Conservation (phyloP, 2,113 vertebrate species). For the Glareola pratincola region DNA sequence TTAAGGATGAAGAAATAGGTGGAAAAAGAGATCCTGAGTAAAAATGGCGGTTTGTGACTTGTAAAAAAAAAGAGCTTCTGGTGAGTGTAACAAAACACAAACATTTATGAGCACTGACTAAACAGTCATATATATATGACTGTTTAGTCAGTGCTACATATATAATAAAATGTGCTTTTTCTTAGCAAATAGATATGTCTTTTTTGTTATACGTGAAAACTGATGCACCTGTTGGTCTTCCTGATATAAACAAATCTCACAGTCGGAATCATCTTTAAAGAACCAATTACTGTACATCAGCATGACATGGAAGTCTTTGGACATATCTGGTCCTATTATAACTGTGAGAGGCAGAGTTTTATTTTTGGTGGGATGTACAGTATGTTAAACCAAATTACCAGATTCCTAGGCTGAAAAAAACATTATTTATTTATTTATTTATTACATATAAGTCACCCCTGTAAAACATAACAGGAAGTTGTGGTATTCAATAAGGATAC, state of each 20-base stretch:
- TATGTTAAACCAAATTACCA: constrained; percentile 58
- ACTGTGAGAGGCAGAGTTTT: constrained; percentile 30
- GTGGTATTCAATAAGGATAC: constrained; percentile 52
- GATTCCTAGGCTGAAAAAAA: constrained; percentile 46
- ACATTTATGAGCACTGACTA: not conserved
- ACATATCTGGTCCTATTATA: not conserved
- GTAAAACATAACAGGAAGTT: constrained; percentile 13
- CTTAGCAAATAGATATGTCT: not conserved
- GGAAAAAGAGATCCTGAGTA: not conserved
- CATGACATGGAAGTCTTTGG: not conserved
- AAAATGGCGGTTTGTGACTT: not conserved
- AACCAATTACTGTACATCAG: constrained; percentile 2
- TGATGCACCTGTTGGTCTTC: not conserved
- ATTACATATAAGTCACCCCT: constrained; percentile 25
- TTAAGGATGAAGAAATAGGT: not conserved
- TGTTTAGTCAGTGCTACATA: too few species aligned
- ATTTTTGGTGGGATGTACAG: constrained; percentile 39
- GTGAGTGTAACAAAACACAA: not conserved
- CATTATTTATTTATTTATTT: not conserved
- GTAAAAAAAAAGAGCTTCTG: not conserved
- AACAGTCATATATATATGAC: too few species aligned
- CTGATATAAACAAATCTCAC: not conserved
- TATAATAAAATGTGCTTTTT: not conserved
- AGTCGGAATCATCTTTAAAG: not conserved
- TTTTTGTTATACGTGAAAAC: not conserved